phyloP scores from a whole-genome alignment of 92 coral and sea anemone genomes.

The Zoanthus gigantus region DNA sequence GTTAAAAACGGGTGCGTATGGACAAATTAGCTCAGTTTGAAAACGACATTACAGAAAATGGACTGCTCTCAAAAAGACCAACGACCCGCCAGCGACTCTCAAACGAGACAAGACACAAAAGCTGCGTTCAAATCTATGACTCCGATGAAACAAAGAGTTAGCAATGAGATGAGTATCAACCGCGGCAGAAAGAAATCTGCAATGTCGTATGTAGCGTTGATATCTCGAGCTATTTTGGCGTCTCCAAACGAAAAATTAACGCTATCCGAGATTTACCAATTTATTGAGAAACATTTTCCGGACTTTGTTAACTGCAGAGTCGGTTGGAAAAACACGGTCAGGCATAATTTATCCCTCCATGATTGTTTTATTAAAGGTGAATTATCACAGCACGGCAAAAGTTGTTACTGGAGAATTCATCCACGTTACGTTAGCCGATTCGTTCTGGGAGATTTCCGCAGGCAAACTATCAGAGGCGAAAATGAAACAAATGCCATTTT shows the following conservation, averaged over 20 bases:
- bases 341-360: slow-evolving; percentile 90
- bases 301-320: slow-evolving; percentile 74
- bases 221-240: slow-evolving; percentile 78
- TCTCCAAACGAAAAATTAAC: slow-evolving; percentile 71
- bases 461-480: slow-evolving; percentile 57
- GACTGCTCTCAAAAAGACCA: neutral
- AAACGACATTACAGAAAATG: neutral
- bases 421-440: slow-evolving; percentile 73
- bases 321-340: slow-evolving; percentile 97
- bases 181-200: slow-evolving; percentile 54
- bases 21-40: neutral
- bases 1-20: neutral
- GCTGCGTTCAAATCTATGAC: neutral
- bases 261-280: slow-evolving; percentile 77
- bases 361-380: slow-evolving; percentile 91
- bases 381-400: slow-evolving; percentile 68
- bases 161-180: slow-evolving; percentile 1
- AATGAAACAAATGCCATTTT: neutral
- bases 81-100: neutral
- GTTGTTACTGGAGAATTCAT: slow-evolving; percentile 88
- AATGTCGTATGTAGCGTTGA: slow-evolving; percentile 81
- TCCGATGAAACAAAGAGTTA: slow-evolving; percentile 18
- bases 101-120: neutral
- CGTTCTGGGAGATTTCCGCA: slow-evolving; percentile 74
- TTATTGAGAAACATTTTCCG: slow-evolving; percentile 72